These are phyloP conservation scores for Drosophila fuyamai DNA, from an alignment of 1,140 invertebrate species.

Conservation along the genomic window DNA sequence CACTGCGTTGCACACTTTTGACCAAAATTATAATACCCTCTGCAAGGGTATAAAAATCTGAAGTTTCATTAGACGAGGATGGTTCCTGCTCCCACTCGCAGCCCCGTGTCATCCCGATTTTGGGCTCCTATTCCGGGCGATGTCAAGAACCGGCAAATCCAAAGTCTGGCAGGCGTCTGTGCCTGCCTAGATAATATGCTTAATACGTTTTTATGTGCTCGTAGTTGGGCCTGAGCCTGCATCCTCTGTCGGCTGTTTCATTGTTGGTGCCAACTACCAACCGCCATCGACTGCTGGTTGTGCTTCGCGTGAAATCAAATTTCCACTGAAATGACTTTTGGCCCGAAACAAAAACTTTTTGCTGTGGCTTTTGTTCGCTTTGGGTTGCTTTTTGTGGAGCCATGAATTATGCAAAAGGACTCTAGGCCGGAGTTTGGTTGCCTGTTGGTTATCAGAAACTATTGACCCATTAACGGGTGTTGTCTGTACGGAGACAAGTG, in stretches of 20 bases:
- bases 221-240: slow-evolving; percentile 29
- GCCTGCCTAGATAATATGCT: slow-evolving; percentile 79
- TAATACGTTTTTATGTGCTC: slow-evolving; percentile 80
- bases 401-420: slow-evolving; percentile 79
- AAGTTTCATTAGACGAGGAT: slow-evolving; percentile 74
- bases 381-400: slow-evolving; percentile 13
- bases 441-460: slow-evolving; percentile 70
- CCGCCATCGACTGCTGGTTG: slow-evolving; percentile 62
- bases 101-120: slow-evolving; percentile 25
- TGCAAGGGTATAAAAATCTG: no score
- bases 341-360: slow-evolving; percentile 57
- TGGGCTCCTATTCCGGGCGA: slow-evolving; percentile 56
- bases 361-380: slow-evolving; percentile 26
- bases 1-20: no score
- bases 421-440: slow-evolving; percentile 34
- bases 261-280: slow-evolving; percentile 75
- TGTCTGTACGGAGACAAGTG: slow-evolving; percentile 11
- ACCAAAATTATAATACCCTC: no score
- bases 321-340: slow-evolving; percentile 78
- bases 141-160: slow-evolving; percentile 69
- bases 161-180: slow-evolving; percentile 70
- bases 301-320: slow-evolving; percentile 78
- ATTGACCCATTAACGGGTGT: slow-evolving; percentile 79
- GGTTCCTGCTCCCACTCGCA: slow-evolving; percentile 2
- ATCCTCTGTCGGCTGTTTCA: slow-evolving; percentile 45